Evolutionary conservation across 2,113 vertebrate species (phyloP).

Genomic region (Syrrhaptes paradoxus): DNA sequence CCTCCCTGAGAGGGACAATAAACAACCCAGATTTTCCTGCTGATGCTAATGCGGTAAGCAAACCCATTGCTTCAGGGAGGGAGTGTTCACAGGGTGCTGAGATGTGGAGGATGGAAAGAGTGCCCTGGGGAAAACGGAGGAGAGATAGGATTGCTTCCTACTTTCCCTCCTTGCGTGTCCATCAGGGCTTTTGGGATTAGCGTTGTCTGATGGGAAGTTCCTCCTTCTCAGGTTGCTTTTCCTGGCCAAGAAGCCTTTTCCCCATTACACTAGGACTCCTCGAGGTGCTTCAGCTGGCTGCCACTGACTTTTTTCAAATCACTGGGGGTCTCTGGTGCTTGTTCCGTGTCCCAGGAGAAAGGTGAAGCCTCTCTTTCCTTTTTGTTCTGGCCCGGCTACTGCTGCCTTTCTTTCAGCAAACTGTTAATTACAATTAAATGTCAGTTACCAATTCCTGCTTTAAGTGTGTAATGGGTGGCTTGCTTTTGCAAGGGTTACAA

Average conservation of each 20-base stretch:
- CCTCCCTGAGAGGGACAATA: background rate
- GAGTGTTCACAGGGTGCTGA: fast-evolving
- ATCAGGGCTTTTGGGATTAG: background rate
- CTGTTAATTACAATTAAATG: background rate
- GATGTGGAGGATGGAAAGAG: background rate
- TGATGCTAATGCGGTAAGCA: background rate
- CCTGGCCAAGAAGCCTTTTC: background rate
- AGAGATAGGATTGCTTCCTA: background rate
- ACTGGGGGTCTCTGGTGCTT: background rate
- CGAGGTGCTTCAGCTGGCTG: fast-evolving
- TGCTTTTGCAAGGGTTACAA: background rate
- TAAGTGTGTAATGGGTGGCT: background rate
- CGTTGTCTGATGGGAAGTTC: background rate
- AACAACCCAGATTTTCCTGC: background rate
- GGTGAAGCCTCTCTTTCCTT: background rate
- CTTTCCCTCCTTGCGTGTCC: background rate
- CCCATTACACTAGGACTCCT: background rate
- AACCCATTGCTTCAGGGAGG: background rate
- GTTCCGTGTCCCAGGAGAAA: background rate
- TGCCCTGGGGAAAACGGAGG: background rate
- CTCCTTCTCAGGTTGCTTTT: background rate
- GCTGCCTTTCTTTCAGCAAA: background rate
- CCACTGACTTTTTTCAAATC: background rate
- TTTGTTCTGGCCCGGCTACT: background rate
- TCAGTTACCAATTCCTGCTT: background rate